A percentile compares a stretch with the other conserved stretches of the same genome.
Evolutionary conservation across 2,888 invertebrate genomes (phyloP).

Genomic region (Cosmia trapezina): DNA sequence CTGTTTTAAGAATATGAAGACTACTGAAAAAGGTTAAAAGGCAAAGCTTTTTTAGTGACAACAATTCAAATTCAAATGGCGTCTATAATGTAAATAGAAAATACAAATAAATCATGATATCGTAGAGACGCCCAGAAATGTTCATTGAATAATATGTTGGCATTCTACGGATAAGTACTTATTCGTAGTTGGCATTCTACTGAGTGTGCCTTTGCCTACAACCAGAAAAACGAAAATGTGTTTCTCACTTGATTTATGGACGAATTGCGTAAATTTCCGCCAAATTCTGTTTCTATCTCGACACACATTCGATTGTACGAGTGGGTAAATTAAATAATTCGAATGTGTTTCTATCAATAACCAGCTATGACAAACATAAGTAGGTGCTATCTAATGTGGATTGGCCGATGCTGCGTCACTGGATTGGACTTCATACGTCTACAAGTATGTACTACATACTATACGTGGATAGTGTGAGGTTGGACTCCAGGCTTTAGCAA

Average conservation of each 20-base stretch:
- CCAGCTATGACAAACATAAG: too few species aligned
- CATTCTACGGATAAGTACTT: too few species aligned
- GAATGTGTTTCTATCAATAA: background rate
- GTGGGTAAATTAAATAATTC: conserved; percentile 1
- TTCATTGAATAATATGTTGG: conserved; percentile 30
- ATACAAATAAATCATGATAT: conserved; percentile 18
- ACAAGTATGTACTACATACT: too few species aligned
- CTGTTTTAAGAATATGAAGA: background rate
- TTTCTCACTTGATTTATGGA: conserved; percentile 51
- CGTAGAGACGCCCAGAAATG: conserved; percentile 27
- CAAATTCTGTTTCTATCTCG: conserved; percentile 23
- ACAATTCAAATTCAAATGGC: background rate
- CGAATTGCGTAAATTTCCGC: conserved; percentile 43
- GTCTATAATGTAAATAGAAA: background rate
- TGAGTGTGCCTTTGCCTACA: conserved; percentile 28
- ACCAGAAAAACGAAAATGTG: conserved; percentile 47
- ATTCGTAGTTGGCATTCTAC: conserved; percentile 32
- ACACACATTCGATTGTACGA: conserved; percentile 1
- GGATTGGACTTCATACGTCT: too few species aligned
- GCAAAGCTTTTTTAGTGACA: background rate
- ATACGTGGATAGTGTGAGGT: too few species aligned
- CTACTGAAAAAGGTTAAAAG: too few species aligned
- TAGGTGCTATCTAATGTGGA: too few species aligned
- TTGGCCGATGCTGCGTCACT: too few species aligned
- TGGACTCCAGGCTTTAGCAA: too few species aligned